These are phyloP conservation scores for Taurulus bubalis DNA, from an alignment of 2,113 vertebrate genomes.

Conservation along the genomic window DNA sequence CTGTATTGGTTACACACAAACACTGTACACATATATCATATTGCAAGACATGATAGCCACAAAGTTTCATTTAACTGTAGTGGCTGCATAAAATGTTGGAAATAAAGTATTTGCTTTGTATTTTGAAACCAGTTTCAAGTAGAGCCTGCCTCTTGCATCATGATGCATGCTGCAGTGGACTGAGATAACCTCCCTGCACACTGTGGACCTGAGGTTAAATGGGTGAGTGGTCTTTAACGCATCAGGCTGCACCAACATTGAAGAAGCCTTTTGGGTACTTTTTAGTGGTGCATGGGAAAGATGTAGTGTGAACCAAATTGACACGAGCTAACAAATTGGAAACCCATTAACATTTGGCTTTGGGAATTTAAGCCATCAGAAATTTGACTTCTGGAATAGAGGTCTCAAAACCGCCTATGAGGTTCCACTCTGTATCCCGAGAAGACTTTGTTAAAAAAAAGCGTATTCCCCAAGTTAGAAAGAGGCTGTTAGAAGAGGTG, in stretches of 20 bases:
- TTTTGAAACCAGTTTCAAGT: slow-evolving; percentile 4
- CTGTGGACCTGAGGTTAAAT: slow-evolving; percentile 26
- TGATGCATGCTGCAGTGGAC: slow-evolving; percentile 20
- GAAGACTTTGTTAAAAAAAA: slow-evolving; percentile 27
- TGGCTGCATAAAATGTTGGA: neutral
- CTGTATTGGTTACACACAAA: neutral
- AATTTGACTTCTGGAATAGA: slow-evolving; percentile 8
- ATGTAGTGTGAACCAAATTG: neutral
- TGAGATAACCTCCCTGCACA: slow-evolving; percentile 12
- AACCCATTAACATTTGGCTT: slow-evolving; percentile 9
- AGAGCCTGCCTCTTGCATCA: neutral
- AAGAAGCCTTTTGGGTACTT: neutral
- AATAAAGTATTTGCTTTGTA: slow-evolving; percentile 4
- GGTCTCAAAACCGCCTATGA: slow-evolving; percentile 9
- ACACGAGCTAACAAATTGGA: slow-evolving; percentile 7
- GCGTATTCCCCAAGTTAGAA: slow-evolving; percentile 35
- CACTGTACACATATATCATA: neutral
- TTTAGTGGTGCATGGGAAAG: neutral
- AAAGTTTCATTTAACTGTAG: neutral
- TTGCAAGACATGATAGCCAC: neutral
- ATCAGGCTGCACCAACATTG: slow-evolving; percentile 15
- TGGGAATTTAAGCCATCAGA: slow-evolving; percentile 11
- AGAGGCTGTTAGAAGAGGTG: slow-evolving; percentile 32
- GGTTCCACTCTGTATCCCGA: slow-evolving; percentile 3
- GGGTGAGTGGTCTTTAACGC: slow-evolving; percentile 9